Evolutionary conservation across 2,888 invertebrate genomes (phyloP), one percentile per base, ranked within the genome.

Genomic region (Alviniconcha strummeri): DNA sequence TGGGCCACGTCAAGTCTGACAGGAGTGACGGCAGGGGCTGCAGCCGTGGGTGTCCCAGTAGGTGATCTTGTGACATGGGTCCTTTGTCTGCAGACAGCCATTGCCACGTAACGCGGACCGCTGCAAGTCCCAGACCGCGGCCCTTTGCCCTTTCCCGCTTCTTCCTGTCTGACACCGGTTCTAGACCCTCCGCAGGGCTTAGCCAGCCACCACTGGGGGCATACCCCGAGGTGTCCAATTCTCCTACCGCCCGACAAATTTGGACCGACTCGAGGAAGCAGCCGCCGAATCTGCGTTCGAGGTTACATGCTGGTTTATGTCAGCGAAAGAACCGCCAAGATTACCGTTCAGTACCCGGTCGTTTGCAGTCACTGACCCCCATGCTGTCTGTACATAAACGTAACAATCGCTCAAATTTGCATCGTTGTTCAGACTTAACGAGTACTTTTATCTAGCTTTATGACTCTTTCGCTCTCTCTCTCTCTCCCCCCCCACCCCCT

Each of bases 1-100:
- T 36, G 80, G 69, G 80, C 13, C 69, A 52, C 64, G 67, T 69
- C 55, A 55, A n/a, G 54, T 9, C 64, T 80, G 80, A 69, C 80
- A 80, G 80, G 64, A 15, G 15, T 80, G 80, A 80, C 80, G 67
- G 80, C 80, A 64, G 80, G 80, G 54, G 69, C 80, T 54, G 80
- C 55, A n/a, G 36, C 64, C 55, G 57, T 52, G 78, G 64, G 64
- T 64, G 78, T 78, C 78, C 78, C 78, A 64, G 78, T 57, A 78
- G 78, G 52, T 78, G 60, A 9, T 52, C 17, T 60, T 13, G 60
- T 60, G 60, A 60, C 60, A 60, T 60, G 9, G 9, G 13, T 8
- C n/a, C 78, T 78, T 78, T 78, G 78, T 77, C 76, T 77, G 76
- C 52, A 13, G 52, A 72, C 36, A 36, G 36, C 36, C 36, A 36